Evolutionary conservation across 2,888 invertebrate species (phyloP).

Genomic region (Agonopterix subpropinquella): DNA sequence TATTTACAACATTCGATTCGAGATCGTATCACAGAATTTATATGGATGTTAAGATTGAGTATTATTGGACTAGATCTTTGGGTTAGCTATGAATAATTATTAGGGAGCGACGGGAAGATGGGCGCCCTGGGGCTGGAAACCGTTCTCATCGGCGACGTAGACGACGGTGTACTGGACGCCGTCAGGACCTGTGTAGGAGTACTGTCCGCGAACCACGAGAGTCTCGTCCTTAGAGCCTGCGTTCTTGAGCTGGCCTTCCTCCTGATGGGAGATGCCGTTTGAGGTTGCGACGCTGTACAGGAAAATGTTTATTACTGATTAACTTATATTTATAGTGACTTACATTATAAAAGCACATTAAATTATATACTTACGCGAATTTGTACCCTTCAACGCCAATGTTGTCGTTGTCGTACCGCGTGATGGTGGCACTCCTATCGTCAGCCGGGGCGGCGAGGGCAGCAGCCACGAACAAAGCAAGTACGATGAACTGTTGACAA

Average conservation of each 20-base stretch:
- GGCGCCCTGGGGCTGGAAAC: conserved; percentile 62
- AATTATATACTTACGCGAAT: conserved; percentile 34
- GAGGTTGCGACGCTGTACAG: conserved; percentile 37
- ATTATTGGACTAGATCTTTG: conserved; percentile 26
- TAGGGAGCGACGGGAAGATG: conserved; percentile 33
- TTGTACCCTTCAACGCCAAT: conserved; percentile 45
- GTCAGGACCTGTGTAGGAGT: conserved; percentile 59
- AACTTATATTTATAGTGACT: no score
- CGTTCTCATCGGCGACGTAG: conserved; percentile 70
- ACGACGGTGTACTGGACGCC: conserved; percentile 57
- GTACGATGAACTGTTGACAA: conserved; percentile 51
- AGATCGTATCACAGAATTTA: conserved; percentile 61
- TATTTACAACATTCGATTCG: conserved; percentile 31
- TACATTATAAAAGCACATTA: neutral
- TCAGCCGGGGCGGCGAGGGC: conserved; percentile 39
- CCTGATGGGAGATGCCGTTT: conserved; percentile 43
- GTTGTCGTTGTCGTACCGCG: conserved; percentile 33
- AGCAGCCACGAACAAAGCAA: conserved; percentile 44
- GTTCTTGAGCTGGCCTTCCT: conserved; percentile 53
- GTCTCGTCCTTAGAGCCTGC: conserved; percentile 58
- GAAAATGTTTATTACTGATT: neutral
- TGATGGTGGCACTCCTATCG: conserved; percentile 37
- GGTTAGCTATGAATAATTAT: neutral
- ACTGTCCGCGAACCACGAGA: conserved; percentile 62
- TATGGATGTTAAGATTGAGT: conserved; percentile 28